These are phyloP conservation scores for Nycticryphes semicollaris DNA, from an alignment of 2,113 vertebrate genomes.

Conservation along the genomic window DNA sequence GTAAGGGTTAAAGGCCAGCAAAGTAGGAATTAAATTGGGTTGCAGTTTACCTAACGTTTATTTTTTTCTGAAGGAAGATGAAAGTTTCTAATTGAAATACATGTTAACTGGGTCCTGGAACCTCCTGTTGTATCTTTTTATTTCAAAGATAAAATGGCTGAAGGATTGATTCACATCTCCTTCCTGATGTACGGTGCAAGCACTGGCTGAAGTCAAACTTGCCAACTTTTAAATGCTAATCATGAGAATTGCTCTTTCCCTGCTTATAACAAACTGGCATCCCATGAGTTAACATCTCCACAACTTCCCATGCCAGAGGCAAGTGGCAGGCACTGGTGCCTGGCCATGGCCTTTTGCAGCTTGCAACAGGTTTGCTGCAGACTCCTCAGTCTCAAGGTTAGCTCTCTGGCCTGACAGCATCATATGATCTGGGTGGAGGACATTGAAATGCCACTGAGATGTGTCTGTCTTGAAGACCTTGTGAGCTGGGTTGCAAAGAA, in stretches of 20 bases:
- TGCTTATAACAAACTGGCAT: neutral
- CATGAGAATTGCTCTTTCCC: neutral
- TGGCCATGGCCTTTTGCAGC: neutral
- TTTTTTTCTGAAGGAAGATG: neutral
- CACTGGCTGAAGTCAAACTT: neutral
- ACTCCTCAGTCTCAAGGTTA: neutral
- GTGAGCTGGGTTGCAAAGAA: neutral
- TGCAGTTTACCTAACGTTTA: neutral
- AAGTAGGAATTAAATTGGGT: neutral
- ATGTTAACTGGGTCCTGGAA: neutral
- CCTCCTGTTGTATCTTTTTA: neutral
- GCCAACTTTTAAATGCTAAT: neutral
- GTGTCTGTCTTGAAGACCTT: neutral
- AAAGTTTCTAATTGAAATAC: neutral
- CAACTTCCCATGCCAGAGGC: neutral
- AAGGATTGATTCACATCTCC: neutral
- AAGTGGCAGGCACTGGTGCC: neutral
- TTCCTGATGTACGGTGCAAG: neutral
- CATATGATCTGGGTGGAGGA: neutral
- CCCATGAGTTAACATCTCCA: neutral
- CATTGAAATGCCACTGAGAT: neutral
- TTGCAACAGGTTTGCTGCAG: neutral
- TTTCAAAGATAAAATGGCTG: neutral
- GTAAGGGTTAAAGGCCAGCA: neutral
- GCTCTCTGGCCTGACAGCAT: neutral